These are phyloP conservation scores for Trypoxylus dichotomus DNA, from an alignment of 1,140 invertebrate genomes.

Conservation along the genomic window DNA sequence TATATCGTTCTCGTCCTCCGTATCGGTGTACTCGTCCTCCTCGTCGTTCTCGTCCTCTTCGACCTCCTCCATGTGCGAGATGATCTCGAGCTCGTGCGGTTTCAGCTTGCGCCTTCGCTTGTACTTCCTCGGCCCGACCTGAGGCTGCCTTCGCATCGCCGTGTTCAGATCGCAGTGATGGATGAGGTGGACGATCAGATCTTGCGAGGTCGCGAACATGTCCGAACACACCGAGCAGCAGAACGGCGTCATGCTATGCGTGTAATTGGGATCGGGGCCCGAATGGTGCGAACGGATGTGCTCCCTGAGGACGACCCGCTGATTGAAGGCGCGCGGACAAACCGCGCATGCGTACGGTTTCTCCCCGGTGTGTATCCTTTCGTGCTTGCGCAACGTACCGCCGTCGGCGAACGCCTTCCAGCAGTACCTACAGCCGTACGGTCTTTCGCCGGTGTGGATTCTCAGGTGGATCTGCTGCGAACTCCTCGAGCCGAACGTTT, in stretches of 20 bases:
- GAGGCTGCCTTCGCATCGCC: slow-evolving; percentile 73
- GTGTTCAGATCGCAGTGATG: slow-evolving; percentile 83
- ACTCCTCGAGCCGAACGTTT: slow-evolving; percentile 85
- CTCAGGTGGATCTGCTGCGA: slow-evolving; percentile 90
- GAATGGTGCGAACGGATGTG: slow-evolving; percentile 83
- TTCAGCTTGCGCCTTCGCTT: slow-evolving; percentile 75
- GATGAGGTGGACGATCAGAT: slow-evolving; percentile 77
- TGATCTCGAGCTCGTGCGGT: slow-evolving; percentile 60
- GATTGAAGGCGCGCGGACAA: slow-evolving; percentile 85
- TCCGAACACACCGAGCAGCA: slow-evolving; percentile 75
- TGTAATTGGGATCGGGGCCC: slow-evolving; percentile 64
- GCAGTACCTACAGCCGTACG: slow-evolving; percentile 90
- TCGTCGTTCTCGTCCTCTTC: slow-evolving; percentile 38
- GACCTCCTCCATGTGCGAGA: slow-evolving; percentile 50
- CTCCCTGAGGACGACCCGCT: slow-evolving; percentile 78
- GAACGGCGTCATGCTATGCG: slow-evolving; percentile 61
- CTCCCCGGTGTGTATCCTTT: slow-evolving; percentile 94
- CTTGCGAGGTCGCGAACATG: slow-evolving; percentile 67
- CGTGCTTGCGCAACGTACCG: slow-evolving; percentile 95
- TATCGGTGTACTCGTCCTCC: slow-evolving; percentile 50
- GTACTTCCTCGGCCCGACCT: slow-evolving; percentile 76
- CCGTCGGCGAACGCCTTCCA: slow-evolving; percentile 99
- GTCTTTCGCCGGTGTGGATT: slow-evolving; percentile 81
- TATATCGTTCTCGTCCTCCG: slow-evolving; percentile 56
- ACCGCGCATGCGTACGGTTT: slow-evolving; percentile 96